Conservation (phyloP, 1,140 invertebrate genomes). For the Zaprionus ghesquierei region DNA sequence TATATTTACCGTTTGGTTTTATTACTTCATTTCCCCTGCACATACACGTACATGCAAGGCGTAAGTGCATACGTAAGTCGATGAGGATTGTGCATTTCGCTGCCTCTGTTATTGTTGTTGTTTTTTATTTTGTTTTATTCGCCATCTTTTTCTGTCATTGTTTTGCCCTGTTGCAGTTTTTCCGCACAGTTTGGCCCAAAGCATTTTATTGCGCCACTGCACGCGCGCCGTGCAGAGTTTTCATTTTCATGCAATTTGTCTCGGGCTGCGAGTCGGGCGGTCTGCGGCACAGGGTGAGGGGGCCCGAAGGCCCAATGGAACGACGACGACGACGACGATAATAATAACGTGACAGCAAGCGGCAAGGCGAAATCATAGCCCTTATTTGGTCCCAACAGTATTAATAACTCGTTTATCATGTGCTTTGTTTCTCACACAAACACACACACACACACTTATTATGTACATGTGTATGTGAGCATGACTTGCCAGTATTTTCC, state of each 20-base stretch:
- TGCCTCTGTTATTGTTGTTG: background rate
- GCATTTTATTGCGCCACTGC: slow-evolving; percentile 36
- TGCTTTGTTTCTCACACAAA: background rate
- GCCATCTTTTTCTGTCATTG: slow-evolving; percentile 28
- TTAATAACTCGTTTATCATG: slow-evolving; percentile 10
- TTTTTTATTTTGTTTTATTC: background rate
- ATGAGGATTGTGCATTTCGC: background rate
- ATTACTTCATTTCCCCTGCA: background rate
- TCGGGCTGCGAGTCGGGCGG: slow-evolving; percentile 5
- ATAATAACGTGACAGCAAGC: slow-evolving; percentile 14
- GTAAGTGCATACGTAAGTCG: background rate
- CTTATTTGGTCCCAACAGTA: slow-evolving; percentile 23
- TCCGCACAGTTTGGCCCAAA: slow-evolving; percentile 37
- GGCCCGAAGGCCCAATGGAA: background rate
- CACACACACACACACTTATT: background rate
- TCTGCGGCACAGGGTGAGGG: background rate
- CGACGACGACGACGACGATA: slow-evolving; percentile 9
- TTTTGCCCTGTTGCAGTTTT: slow-evolving; percentile 34
- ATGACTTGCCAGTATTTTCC: background rate
- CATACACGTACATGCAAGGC: no score
- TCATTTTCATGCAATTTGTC: slow-evolving; percentile 47
- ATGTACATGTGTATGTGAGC: background rate
- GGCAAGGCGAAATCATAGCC: slow-evolving; percentile 15
- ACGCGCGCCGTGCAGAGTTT: slow-evolving; percentile 21
- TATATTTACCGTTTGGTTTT: background rate